Conservation (phyloP, 2,113 vertebrate genomes). For the Ageneiosus marmoratus region DNA sequence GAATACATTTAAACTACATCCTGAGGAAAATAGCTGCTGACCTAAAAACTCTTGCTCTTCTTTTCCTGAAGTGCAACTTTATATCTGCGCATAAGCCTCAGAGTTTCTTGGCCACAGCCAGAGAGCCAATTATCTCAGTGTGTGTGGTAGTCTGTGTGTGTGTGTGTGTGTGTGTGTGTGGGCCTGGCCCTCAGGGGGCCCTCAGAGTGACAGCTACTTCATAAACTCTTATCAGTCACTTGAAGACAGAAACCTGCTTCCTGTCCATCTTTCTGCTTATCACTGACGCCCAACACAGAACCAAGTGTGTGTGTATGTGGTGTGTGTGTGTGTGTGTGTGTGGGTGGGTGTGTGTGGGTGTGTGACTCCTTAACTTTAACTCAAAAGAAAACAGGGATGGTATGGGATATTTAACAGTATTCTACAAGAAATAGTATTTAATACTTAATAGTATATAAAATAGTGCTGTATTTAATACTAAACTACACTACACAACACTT, state of each 20-base stretch:
- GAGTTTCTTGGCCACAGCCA: conserved; percentile 19
- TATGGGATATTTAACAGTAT: not conserved
- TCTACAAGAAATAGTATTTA: no score
- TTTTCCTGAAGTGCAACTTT: conserved; percentile 16
- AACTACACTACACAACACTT: no score
- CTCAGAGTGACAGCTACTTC: conserved; percentile 49
- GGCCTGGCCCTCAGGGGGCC: conserved; percentile 27
- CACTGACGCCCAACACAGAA: not conserved
- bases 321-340: conserved; percentile 27
- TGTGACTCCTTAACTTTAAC: not conserved
- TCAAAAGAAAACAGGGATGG: not conserved
- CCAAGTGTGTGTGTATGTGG: conserved; percentile 1
- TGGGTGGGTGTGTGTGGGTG: conserved; percentile 14
- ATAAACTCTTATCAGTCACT: conserved; percentile 47
- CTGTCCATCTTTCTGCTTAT: conserved; percentile 35
- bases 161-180: not conserved
- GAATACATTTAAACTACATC: not conserved
- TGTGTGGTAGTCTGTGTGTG: not conserved
- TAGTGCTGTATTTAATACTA: not conserved
- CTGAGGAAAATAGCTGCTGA: not conserved
- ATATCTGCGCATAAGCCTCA: conserved; percentile 31
- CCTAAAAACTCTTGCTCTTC: not conserved
- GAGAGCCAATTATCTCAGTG: conserved; percentile 38
- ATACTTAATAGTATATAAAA: not conserved
- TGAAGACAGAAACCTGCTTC: conserved; percentile 35